Conservation (phyloP, 2,113 vertebrate genomes). For the Coregonus clupeaformis region DNA sequence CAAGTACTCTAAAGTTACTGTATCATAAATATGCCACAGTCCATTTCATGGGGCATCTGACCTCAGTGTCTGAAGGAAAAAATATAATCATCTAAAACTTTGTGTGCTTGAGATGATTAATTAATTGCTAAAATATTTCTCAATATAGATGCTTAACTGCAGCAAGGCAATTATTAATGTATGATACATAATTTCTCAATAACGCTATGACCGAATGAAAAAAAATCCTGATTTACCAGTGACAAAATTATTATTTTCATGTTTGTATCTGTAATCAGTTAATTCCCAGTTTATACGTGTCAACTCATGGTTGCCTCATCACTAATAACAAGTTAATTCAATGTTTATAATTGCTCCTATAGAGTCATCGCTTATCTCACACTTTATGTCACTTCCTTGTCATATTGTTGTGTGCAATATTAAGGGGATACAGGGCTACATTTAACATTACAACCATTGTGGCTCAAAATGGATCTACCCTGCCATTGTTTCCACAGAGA, state of each 20-base stretch:
- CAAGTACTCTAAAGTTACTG: too few species aligned
- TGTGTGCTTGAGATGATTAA: background rate
- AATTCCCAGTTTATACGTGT: too few species aligned
- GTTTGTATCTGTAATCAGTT: background rate
- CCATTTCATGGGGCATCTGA: slow-evolving; percentile 28
- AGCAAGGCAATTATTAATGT: background rate
- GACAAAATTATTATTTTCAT: background rate
- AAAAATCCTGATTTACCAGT: background rate
- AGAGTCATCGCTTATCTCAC: too few species aligned
- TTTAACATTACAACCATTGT: background rate
- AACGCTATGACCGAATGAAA: background rate
- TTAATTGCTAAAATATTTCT: slow-evolving; percentile 17
- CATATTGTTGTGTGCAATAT: too few species aligned
- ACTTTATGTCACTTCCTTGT: too few species aligned
- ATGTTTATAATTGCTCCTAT: too few species aligned
- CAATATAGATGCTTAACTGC: background rate
- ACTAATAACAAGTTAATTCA: background rate
- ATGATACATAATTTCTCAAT: background rate
- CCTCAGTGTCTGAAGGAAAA: too few species aligned
- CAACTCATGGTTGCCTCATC: background rate
- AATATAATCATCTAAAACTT: slow-evolving; percentile 16
- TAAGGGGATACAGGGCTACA: background rate
- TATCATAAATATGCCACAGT: slow-evolving; percentile 30
- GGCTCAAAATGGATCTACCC: background rate
- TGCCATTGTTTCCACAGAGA: background rate